phyloP scores from a whole-genome alignment of 1,140 invertebrate genomes.

The Brachionus manjavacas region DNA sequence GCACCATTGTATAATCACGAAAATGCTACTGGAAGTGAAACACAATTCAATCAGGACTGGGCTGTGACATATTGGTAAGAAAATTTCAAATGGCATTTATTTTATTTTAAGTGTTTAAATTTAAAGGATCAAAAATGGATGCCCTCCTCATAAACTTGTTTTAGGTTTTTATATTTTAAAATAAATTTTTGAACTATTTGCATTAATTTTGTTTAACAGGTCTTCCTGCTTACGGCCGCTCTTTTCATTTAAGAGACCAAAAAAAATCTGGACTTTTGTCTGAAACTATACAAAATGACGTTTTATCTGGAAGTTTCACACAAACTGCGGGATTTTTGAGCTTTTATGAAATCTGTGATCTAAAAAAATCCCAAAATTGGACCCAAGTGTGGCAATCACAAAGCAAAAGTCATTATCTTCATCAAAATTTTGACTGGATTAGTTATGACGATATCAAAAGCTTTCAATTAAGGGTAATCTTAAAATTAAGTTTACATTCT shows the following conservation, averaged over 20 bases:
- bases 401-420: conserved; percentile 65
- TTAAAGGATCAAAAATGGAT: conserved; percentile 38
- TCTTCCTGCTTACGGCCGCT: conserved; percentile 80
- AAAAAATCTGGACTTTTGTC: background rate
- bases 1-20: conserved; percentile 50
- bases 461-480: conserved; percentile 27
- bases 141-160: conserved; percentile 29
- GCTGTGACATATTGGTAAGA: conserved; percentile 22
- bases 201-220: conserved; percentile 65
- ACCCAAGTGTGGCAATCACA: conserved; percentile 5
- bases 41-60: conserved; percentile 36
- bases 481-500: background rate
- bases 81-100: background rate
- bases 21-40: conserved; percentile 45
- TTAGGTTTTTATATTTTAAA: background rate
- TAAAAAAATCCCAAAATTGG: conserved; percentile 29
- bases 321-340: conserved; percentile 80
- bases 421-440: conserved; percentile 81
- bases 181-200: conserved; percentile 49
- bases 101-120: background rate
- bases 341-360: conserved; percentile 75
- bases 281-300: background rate
- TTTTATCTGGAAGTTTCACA: conserved; percentile 45
- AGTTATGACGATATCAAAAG: conserved; percentile 73
- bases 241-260: conserved; percentile 62